Evolutionary conservation across 2,888 invertebrate species (phyloP).

Genomic region (Cryptosula pallasiana): DNA sequence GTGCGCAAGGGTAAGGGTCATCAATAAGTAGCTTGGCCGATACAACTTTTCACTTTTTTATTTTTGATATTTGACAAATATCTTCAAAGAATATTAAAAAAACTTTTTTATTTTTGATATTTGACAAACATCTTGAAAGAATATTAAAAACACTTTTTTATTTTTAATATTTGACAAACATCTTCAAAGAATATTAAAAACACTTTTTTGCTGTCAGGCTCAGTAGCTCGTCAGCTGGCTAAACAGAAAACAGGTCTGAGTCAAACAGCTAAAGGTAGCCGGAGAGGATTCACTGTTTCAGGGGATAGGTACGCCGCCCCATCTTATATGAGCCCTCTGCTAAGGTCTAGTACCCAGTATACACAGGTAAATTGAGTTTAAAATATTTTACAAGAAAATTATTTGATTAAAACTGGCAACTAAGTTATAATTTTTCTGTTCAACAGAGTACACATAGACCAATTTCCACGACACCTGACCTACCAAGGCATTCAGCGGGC

Average conservation of each 20-base stretch:
- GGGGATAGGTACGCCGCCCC: slow-evolving; percentile 37
- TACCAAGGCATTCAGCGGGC: slow-evolving; percentile 28
- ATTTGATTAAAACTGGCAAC: too few relatives aligned
- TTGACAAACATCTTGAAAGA: not conserved
- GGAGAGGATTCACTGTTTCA: slow-evolving; percentile 33
- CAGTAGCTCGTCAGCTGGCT: not conserved
- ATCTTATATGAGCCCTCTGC: slow-evolving; percentile 33
- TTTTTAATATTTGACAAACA: not conserved
- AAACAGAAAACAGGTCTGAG: not conserved
- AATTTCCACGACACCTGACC: slow-evolving; percentile 40
- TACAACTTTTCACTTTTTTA: too few relatives aligned
- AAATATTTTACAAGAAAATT: too few relatives aligned
- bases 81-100: not conserved
- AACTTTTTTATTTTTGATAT: not conserved
- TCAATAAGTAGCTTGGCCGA: not conserved
- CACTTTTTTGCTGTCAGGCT: not conserved
- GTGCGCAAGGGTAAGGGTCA: not conserved
- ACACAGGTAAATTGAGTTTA: too few relatives aligned
- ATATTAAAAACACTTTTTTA: not conserved
- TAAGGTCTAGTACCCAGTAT: slow-evolving; percentile 41
- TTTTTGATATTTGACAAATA: not conserved
- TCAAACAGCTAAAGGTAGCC: slow-evolving; percentile 40
- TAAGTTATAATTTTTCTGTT: too few relatives aligned
- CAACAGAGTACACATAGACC: slow-evolving; percentile 35
- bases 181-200: not conserved